phyloP scores from a whole-genome alignment of 1,140 invertebrate species.

The Protaetia brevitarsis region DNA sequence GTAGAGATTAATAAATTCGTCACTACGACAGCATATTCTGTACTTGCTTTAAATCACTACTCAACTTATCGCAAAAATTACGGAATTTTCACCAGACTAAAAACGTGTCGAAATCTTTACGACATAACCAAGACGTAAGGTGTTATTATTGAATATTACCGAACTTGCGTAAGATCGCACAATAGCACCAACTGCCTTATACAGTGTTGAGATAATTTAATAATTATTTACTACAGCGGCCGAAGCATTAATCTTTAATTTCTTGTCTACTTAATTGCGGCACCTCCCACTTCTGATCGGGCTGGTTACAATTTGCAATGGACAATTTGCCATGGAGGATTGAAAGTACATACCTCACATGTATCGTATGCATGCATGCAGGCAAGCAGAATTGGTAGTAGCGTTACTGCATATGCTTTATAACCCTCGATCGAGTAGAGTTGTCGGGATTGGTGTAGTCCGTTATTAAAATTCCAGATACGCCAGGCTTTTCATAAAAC shows the following conservation, averaged over 20 bases:
- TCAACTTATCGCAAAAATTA: background rate
- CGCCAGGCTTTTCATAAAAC: background rate
- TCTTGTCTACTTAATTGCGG: slow-evolving; percentile 10
- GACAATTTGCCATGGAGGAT: background rate
- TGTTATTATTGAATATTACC: slow-evolving; percentile 10
- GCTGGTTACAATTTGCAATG: slow-evolving; percentile 17
- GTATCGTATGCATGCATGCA: background rate
- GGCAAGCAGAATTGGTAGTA: slow-evolving; percentile 5
- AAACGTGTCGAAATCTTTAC: slow-evolving; percentile 9
- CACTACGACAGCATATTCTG: too few relatives aligned
- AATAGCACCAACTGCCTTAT: background rate
- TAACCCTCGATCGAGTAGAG: background rate
- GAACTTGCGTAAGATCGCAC: slow-evolving; percentile 1
- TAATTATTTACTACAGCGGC: slow-evolving; percentile 5
- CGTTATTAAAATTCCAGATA: slow-evolving; percentile 9
- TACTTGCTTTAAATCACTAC: too few relatives aligned
- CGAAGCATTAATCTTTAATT: slow-evolving; percentile 5
- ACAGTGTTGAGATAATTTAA: slow-evolving; percentile 15
- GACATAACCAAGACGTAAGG: background rate
- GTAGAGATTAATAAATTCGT: too few relatives aligned
- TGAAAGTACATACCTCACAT: background rate
- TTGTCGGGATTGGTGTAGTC: background rate
- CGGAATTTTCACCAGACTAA: background rate
- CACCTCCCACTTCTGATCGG: slow-evolving; percentile 12
- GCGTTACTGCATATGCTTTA: background rate